These are phyloP conservation scores for Nicator chloris DNA, from an alignment of 2,113 vertebrate genomes.

Conservation along the genomic window DNA sequence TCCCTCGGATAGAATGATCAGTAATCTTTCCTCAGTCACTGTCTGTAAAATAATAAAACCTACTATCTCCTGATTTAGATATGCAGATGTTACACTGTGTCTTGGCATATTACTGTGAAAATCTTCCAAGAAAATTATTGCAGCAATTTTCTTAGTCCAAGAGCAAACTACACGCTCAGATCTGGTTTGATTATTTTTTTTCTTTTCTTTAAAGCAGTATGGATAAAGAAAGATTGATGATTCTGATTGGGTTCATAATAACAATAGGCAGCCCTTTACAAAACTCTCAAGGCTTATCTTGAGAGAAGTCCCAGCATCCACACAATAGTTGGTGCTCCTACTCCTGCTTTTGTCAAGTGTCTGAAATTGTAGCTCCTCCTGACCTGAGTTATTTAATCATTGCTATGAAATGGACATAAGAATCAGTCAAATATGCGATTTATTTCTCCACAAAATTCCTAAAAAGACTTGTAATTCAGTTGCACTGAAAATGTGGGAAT, in stretches of 20 bases:
- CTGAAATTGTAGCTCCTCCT: neutral
- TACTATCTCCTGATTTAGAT: neutral
- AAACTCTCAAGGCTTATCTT: neutral
- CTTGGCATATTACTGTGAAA: neutral
- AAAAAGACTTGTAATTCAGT: neutral
- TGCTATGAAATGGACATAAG: neutral
- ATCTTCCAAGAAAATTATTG: neutral
- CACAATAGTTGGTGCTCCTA: neutral
- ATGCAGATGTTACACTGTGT: neutral
- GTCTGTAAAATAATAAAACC: neutral
- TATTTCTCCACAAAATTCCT: neutral
- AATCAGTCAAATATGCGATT: neutral
- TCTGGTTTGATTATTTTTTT: neutral
- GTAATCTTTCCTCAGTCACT: neutral
- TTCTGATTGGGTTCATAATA: neutral
- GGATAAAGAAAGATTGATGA: neutral
- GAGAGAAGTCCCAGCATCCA: neutral
- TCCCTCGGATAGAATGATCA: neutral
- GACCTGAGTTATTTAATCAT: neutral
- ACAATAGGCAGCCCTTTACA: neutral
- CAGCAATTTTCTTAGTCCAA: neutral
- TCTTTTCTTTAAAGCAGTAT: neutral
- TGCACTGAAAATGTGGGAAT: neutral
- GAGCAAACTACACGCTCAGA: neutral
- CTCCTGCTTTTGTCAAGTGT: neutral